A percentile compares a stretch with the other conserved stretches of the same genome.
Conservation (phyloP, 1,140 invertebrate genomes). For the Marisa cornuarietis region DNA sequence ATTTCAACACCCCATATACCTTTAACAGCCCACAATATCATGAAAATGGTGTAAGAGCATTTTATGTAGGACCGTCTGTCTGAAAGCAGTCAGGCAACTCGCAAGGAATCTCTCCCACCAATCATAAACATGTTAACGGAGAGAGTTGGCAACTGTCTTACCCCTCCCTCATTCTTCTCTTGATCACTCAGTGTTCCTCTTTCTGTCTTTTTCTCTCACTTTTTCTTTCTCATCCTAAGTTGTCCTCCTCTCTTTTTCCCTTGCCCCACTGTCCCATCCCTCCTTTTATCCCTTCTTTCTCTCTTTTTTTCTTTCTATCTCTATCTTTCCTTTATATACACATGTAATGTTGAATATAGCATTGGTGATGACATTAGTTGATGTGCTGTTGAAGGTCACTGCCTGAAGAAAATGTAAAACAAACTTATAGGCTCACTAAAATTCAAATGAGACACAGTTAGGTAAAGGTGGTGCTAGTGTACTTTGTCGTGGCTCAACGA, state of each 20-base stretch:
- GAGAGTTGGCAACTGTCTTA: neutral
- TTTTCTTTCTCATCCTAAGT: slow-evolving; percentile 3
- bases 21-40: no score
- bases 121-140: no score
- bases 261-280: neutral
- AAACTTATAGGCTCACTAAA: neutral
- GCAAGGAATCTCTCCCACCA: no score
- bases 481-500: neutral
- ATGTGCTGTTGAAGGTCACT: neutral
- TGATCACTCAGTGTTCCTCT: neutral
- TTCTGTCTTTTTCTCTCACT: slow-evolving; percentile 4
- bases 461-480: neutral
- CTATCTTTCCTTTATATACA: neutral
- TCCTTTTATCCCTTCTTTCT: neutral
- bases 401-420: neutral
- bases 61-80: no score
- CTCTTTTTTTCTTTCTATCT: slow-evolving; percentile 13
- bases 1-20: no score
- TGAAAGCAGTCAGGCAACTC: no score
- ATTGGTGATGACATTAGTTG: neutral
- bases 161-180: neutral
- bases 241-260: neutral
- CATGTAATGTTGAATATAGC: neutral
- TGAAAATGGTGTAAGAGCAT: no score
- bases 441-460: neutral